Percentiles rank a stretch among this genome's conserved stretches.
Evolutionary conservation across 2,888 invertebrate species (phyloP).

Genomic region (Linyphia triangularis): DNA sequence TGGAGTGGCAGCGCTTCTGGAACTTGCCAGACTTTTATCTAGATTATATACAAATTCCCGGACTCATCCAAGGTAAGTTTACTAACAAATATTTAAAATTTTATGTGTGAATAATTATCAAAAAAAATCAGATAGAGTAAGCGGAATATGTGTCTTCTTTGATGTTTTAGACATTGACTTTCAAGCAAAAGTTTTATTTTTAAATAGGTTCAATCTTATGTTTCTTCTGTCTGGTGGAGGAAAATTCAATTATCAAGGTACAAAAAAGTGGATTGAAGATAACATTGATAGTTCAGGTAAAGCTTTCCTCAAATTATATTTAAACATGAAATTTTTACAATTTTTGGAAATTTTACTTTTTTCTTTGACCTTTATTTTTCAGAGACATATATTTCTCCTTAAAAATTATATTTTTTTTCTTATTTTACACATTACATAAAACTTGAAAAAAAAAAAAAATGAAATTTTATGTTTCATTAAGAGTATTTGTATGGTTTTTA

Average conservation of each 20-base stretch:
- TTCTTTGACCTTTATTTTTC: not conserved
- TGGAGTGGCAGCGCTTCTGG: slow-evolving; percentile 91
- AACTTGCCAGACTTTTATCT: slow-evolving; percentile 92
- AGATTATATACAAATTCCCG: slow-evolving; percentile 88
- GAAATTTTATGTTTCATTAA: too few species aligned
- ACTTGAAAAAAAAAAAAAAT: too few species aligned
- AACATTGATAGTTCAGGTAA: slow-evolving; percentile 92
- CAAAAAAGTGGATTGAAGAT: slow-evolving; percentile 97
- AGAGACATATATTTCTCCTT: not conserved
- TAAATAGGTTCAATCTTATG: slow-evolving; percentile 84
- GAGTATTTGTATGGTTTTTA: too few species aligned
- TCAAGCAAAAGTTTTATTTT: not conserved
- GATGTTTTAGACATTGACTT: not conserved
- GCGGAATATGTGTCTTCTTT: too few species aligned
- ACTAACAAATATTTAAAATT: slow-evolving; percentile 20
- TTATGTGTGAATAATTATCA: not conserved
- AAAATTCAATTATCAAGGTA: slow-evolving; percentile 95
- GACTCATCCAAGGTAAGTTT: slow-evolving; percentile 82
- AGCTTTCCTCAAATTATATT: not conserved
- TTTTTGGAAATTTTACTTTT: not conserved
- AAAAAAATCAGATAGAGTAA: not conserved
- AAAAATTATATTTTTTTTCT: too few species aligned
- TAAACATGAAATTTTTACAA: not conserved
- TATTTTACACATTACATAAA: too few species aligned
- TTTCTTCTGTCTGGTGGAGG: slow-evolving; percentile 95